Base-by-base conservation (phyloP, 1,140 invertebrate genomes). In the Ladona fulva region DNA sequence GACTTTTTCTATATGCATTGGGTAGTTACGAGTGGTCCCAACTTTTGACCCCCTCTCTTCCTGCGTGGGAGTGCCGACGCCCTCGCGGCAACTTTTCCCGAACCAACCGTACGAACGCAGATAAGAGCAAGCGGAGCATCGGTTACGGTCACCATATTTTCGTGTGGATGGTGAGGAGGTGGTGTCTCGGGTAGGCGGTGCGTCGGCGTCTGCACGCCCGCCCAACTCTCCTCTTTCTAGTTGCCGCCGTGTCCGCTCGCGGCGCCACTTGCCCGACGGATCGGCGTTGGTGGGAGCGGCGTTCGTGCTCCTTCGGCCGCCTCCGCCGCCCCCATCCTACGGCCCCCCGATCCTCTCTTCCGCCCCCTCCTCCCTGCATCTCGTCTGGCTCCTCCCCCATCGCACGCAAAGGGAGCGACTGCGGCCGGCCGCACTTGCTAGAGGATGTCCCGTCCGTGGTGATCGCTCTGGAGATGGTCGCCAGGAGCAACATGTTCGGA, bases 401-500 rank as follows among this genome's bases (percentile, higher is more conserved):
- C 24, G 44, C 44, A 25, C 12, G 42, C 25, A n/a, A 59, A 59
- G 24, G 42, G 66, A 12, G 74, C 42, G 0, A 24, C 42, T 25
- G 14, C 25, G 75, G 25, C 25, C 75, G 29, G 75, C n/a, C 12
- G 22, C 25, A 19, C 42, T n/a, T 25, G 22, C 25, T n/a, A 8
- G 42, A 42, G 25, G 19, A 25, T 19, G 76, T 5, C n/a, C 25
- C 19, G 24, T 42, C 24, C 78, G 82, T 78, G 74, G 77, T n/a
- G 77, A 79, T 59, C 83, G 83, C 84, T 83, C 86, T 84, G 86
- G 89, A 86, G 86, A 90, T 90, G 89, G 89, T 90, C 85, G 89
- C 88, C 86, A 87, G 89, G 84, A 88, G 87, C 86, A 87, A 85
- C 85, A 90, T 90, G 89, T 90, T 89, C 86, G 88, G 88, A 81